Base-by-base conservation (phyloP, 2,888 invertebrate species). In the Masnerella sp. region DNA sequence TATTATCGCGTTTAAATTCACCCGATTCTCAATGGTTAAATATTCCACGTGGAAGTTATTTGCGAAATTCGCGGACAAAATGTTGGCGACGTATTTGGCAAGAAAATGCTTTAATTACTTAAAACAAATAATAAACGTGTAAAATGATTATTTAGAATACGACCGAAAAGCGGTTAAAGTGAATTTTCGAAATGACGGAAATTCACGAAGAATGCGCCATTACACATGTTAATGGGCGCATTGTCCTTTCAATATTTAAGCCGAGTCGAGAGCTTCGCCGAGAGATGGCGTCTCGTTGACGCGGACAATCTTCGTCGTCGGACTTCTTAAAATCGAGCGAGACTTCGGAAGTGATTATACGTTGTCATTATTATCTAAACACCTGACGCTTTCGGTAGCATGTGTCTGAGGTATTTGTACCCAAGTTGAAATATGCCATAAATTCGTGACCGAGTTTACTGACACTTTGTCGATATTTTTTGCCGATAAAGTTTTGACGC, bases 391-490 rank as follows among this genome's bases (percentile, higher is more conserved):
- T 58, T 52, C 40, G 58, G 73, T 54, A 58, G 47, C 58, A 68
- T 47, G 47, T 73, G 68, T 68, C 73, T 67, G 51, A 73, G 68
- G 65, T 68, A 68, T 73, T 73, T 68, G 67, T 62, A 68, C 40
- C 62, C 28, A 58, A 64, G 30, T 52, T 68, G 52, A 68, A 68
- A 74, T 68, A 74, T 74, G 68, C 40, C 68, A 64, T 64, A 74
- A 74, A 74, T 68, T 74, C 64, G 68, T 62, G 68, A 74, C 68
- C 68, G 59, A 73, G 49, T 73, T 73, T 61, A 68, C 67, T 73
- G 73, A 62, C 73, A 67, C 54, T 67, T 73, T 73, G 54, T 62
- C 61, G 62, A 73, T 73, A 73, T 73, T 73, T 73, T 73, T 67
- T 73, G 67, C 17, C 49, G 54, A 61, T 72, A 56, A 73, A 73